Percentiles rank a stretch among this genome's conserved stretches.
Evolutionary conservation across 2,888 invertebrate genomes (phyloP).

Genomic region (Spodoptera exigua): DNA sequence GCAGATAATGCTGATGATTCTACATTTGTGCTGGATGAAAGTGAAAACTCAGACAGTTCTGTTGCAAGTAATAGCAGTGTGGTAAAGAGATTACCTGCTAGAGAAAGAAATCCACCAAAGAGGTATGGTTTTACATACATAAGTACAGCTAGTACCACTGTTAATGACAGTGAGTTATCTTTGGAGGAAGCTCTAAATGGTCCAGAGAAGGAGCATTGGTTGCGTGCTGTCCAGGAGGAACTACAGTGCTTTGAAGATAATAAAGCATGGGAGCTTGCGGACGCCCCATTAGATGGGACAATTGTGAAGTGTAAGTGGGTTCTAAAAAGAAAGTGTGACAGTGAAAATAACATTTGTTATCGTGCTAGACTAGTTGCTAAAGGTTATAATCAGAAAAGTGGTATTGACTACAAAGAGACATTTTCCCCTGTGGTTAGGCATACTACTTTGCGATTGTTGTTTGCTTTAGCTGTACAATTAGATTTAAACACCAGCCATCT

Average conservation of each 20-base stretch:
- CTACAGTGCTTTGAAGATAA: slow-evolving; percentile 9
- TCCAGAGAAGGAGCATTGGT: slow-evolving; percentile 7
- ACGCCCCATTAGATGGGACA: too few relatives aligned
- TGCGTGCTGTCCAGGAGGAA: slow-evolving; percentile 3
- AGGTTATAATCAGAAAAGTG: too few relatives aligned
- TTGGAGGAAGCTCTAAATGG: slow-evolving; percentile 7
- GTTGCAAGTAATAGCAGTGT: not conserved
- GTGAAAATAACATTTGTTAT: too few relatives aligned
- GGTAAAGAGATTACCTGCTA: not conserved
- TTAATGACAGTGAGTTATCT: slow-evolving; percentile 4
- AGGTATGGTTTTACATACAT: not conserved
- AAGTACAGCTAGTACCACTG: not conserved
- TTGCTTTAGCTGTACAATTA: too few relatives aligned
- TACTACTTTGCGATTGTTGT: too few relatives aligned
- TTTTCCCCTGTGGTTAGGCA: too few relatives aligned
- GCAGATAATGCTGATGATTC: not conserved
- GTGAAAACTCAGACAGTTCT: not conserved
- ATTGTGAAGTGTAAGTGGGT: too few relatives aligned
- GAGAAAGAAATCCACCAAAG: not conserved
- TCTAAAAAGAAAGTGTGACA: too few relatives aligned
- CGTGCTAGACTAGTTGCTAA: too few relatives aligned
- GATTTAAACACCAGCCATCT: too few relatives aligned
- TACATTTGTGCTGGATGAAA: not conserved
- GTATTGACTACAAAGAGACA: too few relatives aligned
- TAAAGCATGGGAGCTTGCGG: slow-evolving; percentile 4